These are phyloP conservation scores for Laodelphax striatellus DNA, from an alignment of 1,140 invertebrate genomes.

Conservation along the genomic window DNA sequence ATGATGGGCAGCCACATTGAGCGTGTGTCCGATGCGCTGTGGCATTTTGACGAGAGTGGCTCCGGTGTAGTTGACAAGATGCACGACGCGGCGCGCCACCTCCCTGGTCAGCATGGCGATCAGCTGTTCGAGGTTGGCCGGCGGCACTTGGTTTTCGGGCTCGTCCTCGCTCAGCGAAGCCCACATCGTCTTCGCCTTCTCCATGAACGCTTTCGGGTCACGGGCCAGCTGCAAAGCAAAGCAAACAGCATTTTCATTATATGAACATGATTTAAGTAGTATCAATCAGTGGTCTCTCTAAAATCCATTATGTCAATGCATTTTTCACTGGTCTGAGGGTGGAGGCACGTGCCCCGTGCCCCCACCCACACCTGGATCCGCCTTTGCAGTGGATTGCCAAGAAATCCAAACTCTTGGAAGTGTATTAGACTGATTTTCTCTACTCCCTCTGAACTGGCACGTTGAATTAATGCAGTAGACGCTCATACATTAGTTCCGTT, in stretches of 20 bases:
- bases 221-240: slow-evolving; percentile 50
- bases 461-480: too few species aligned
- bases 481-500: too few species aligned
- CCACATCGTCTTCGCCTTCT: slow-evolving; percentile 61
- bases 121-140: slow-evolving; percentile 59
- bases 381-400: too few species aligned
- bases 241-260: slow-evolving; percentile 4
- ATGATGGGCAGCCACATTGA: slow-evolving; percentile 6
- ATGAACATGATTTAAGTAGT: too few species aligned
- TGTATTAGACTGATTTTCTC: too few species aligned
- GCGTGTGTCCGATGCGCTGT: neutral
- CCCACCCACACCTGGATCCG: too few species aligned
- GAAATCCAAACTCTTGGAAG: too few species aligned
- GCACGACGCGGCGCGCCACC: slow-evolving; percentile 57
- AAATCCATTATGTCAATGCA: too few species aligned
- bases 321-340: too few species aligned
- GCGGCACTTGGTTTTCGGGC: slow-evolving; percentile 69
- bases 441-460: too few species aligned
- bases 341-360: too few species aligned
- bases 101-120: slow-evolving; percentile 59
- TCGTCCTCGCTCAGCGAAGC: slow-evolving; percentile 54
- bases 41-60: slow-evolving; percentile 4
- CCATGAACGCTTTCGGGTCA: slow-evolving; percentile 59
- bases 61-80: slow-evolving; percentile 50
- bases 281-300: too few species aligned